Percentiles rank a stretch among this genome's conserved stretches.
phyloP scores from a whole-genome alignment of 2,113 vertebrate genomes.

The Oreochromis spilurus region DNA sequence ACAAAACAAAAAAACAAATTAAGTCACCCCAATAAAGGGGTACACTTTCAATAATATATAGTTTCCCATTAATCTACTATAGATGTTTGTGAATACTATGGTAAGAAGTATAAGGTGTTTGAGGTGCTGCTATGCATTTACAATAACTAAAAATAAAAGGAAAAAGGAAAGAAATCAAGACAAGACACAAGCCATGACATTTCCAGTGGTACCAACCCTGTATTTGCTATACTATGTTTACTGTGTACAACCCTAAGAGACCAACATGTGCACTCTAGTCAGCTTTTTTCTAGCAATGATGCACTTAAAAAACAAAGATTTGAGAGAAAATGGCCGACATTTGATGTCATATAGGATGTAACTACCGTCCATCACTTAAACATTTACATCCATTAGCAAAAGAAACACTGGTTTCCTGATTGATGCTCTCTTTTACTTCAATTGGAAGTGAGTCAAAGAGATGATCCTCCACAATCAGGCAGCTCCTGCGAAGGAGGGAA shows the following conservation, averaged over 20 bases:
- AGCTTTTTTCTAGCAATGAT: background rate
- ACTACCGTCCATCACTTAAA: slow-evolving; percentile 49
- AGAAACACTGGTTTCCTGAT: slow-evolving; percentile 82
- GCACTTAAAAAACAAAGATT: background rate
- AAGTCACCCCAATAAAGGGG: background rate
- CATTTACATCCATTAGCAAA: slow-evolving; percentile 84
- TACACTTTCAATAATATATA: background rate
- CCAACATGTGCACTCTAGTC: background rate
- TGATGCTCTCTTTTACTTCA: slow-evolving; percentile 91
- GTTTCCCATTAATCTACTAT: background rate
- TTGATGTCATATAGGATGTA: background rate
- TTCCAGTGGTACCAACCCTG: background rate
- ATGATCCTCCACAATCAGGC: slow-evolving; percentile 91
- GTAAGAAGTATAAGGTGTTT: background rate
- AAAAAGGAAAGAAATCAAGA: background rate
- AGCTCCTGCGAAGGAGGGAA: slow-evolving; percentile 83
- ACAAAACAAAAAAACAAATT: background rate
- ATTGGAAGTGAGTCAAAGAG: slow-evolving; percentile 91
- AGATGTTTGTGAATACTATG: background rate
- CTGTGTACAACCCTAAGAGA: background rate
- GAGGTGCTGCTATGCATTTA: background rate
- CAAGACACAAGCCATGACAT: background rate
- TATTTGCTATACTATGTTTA: background rate
- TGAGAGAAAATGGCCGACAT: background rate
- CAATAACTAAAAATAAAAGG: background rate